Conservation (phyloP, 2,113 vertebrate species). For the Epinephelus cyanopodus region DNA sequence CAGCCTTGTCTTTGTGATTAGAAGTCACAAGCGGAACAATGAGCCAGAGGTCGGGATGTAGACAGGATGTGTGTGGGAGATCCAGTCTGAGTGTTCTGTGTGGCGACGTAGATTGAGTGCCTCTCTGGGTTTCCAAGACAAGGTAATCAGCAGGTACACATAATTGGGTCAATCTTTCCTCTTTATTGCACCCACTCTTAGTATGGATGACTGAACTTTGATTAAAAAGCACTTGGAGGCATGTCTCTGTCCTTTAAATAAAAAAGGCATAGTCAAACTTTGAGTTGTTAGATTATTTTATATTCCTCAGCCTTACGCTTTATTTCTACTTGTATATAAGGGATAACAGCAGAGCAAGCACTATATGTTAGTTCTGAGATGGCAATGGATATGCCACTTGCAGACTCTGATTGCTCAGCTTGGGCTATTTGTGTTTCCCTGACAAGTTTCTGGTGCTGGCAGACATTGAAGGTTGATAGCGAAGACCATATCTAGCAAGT, state of each 20-base stretch:
- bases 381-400: background rate
- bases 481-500: background rate
- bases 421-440: background rate
- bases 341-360: background rate
- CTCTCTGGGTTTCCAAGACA: constrained; percentile 39
- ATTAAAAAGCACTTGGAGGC: constrained; percentile 60
- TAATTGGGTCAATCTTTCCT: constrained; percentile 66
- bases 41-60: constrained; percentile 16
- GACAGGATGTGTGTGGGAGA: constrained; percentile 26
- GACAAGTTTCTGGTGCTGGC: background rate
- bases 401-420: background rate
- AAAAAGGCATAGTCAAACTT: constrained; percentile 11
- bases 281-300: background rate
- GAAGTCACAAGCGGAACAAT: constrained; percentile 22
- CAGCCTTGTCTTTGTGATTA: constrained; percentile 32
- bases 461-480: background rate
- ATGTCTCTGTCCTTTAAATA: constrained; percentile 34
- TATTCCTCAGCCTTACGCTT: background rate
- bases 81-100: background rate
- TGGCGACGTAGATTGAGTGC: constrained; percentile 13
- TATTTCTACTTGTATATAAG: background rate
- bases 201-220: constrained; percentile 61
- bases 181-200: constrained; percentile 41
- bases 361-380: background rate
- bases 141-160: constrained; percentile 66